Conservation (phyloP, 2,888 invertebrate species). For the Eumacrocentrus americanus region DNA sequence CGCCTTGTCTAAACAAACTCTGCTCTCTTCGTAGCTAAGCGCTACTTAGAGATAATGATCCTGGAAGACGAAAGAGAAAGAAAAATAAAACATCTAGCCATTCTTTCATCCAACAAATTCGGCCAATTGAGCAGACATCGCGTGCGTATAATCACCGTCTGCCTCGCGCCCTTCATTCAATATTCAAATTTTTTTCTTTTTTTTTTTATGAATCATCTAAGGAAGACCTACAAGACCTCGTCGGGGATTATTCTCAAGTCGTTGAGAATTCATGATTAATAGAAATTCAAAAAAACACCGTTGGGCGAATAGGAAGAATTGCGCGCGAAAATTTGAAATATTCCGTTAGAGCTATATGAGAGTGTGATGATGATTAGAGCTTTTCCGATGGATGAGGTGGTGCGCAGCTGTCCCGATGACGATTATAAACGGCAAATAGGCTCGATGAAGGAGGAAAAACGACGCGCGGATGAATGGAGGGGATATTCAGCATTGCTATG, state of each 20-base stretch:
- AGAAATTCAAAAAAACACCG: too few relatives aligned
- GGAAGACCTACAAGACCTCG: too few relatives aligned
- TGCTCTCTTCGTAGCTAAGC: neutral
- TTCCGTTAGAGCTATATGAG: too few relatives aligned
- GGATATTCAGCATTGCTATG: too few relatives aligned
- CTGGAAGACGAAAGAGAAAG: neutral
- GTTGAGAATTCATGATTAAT: too few relatives aligned
- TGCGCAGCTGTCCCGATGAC: conserved; percentile 4
- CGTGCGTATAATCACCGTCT: conserved; percentile 27
- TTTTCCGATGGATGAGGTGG: too few relatives aligned
- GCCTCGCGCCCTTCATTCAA: conserved; percentile 22
- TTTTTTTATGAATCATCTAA: too few relatives aligned
- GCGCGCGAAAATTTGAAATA: too few relatives aligned
- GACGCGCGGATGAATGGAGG: neutral
- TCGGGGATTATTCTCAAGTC: too few relatives aligned
- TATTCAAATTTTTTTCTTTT: too few relatives aligned
- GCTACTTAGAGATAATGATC: conserved; percentile 17
- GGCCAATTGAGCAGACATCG: conserved; percentile 20
- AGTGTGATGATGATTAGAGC: too few relatives aligned
- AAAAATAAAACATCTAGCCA: conserved; percentile 2
- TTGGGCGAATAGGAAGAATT: too few relatives aligned
- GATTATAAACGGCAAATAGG: conserved; percentile 1
- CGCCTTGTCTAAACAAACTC: conserved; percentile 8
- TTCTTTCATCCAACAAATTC: conserved; percentile 4
- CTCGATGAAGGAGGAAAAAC: conserved; percentile 12